Evolutionary conservation across 2,888 invertebrate species (phyloP), one percentile per base, ranked within the genome.

Genomic region (Mesorhabditis sp.): DNA sequence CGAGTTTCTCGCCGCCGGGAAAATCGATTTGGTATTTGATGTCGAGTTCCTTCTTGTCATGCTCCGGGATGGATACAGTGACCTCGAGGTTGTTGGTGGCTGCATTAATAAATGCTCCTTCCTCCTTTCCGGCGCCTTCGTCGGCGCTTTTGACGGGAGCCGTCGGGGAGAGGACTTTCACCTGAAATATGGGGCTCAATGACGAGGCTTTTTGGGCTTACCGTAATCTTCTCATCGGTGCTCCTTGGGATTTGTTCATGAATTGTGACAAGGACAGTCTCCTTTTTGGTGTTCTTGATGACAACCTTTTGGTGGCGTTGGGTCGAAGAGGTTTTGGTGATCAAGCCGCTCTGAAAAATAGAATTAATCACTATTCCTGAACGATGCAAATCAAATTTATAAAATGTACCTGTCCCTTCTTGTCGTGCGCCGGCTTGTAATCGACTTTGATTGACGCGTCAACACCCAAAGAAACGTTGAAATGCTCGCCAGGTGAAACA

Each of bases 381-480:
- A 28, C 28, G 28, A 2, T 2, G 28, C 10, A 28, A 28, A 63
- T 63, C n/a, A 10, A 41, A 2, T 50, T 1, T n/a, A 50, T 50
- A 42, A 42, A 10, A 44, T 43, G 42, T 58, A 76, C 80, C 74
- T 80, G 77, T 62, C 86, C 85, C n/a, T 81, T 82, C 72, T 81
- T 85, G 73, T 86, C 86, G 69, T 83, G 82, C 62, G 83, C 80
- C n/a, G 87, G 86, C 69, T 86, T 83, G 79, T 87, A 87, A 13
- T 76, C 81, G 4, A 87, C 81, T 69, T 84, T 81, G 44, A 87
- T 81, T 10, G 86, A 81, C 4, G 86, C 82, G 74, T 87, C 87
- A 5, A 86, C 85, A 62, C 87, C 87, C 62, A 88, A 77, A 4
- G 87, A 86, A 70, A 85, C 84, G 67, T 78, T 76, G 77, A 87